Conservation (phyloP, 2,888 invertebrate species). For the Orchesella flavescens region DNA sequence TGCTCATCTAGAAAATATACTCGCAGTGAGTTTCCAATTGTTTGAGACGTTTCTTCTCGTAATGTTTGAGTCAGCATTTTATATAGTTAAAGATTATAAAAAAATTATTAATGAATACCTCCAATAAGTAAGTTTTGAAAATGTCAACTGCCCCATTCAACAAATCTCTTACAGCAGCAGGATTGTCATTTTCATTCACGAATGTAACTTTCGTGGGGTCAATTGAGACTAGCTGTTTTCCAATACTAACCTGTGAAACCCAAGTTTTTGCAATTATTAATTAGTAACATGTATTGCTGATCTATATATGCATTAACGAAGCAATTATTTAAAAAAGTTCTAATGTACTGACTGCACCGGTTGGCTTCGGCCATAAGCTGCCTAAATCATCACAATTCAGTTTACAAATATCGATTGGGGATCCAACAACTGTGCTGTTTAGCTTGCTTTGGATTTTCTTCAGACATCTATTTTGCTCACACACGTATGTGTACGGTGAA, state of each 20-base stretch:
- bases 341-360: slow-evolving; percentile 72
- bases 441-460: background rate
- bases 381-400: slow-evolving; percentile 81
- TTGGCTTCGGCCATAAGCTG: slow-evolving; percentile 82
- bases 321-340: background rate
- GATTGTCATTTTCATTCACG: background rate
- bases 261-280: background rate
- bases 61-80: no score
- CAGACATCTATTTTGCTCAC: slow-evolving; percentile 28
- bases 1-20: background rate
- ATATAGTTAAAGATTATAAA: no score
- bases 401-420: slow-evolving; percentile 78
- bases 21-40: background rate
- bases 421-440: background rate
- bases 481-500: slow-evolving; percentile 25
- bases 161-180: slow-evolving; percentile 15
- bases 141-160: slow-evolving; percentile 9
- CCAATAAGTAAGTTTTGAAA: slow-evolving; percentile 24
- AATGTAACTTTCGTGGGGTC: slow-evolving; percentile 39
- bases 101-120: slow-evolving; percentile 5
- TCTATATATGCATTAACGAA: background rate
- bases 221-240: slow-evolving; percentile 33
- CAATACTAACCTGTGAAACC: slow-evolving; percentile 15
- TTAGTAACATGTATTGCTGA: background rate
- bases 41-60: background rate